Evolutionary conservation across 2,888 invertebrate genomes (phyloP), one percentile per base, ranked within the genome.

Genomic region (Xanthia icteritia): DNA sequence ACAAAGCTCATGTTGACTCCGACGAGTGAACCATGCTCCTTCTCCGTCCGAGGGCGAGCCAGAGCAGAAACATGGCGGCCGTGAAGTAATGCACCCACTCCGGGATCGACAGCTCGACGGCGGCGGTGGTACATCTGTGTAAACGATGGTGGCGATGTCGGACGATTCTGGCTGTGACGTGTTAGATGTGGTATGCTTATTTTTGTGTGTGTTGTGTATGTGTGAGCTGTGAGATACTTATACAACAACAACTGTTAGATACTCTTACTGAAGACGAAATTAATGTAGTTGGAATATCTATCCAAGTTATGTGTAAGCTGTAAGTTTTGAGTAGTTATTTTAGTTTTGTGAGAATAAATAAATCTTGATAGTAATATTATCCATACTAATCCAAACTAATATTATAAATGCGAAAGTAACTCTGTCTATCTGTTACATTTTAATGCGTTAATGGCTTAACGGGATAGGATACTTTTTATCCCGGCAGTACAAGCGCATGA

Each of bases 41-140:
- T 77, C 95, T 90, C 48, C 96, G 89, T 71, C 96, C 95, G 81
- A 95, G 90, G 69, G 94, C 92, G 84, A 96, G 89, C 96, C 96
- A 96, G 64, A 96, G 90, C 73, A 96, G 91, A 90, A 96, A 96
- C 77, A 96, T 88, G 60, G 90, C 94, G 31, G 96, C 96, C 45
- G 94, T 94, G 87, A 94, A 87, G 93, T 95, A 96, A 92, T 96
- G 96, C 82, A 92, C 92, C 96, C 96, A 96, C 86, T 96, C 96
- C 71, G 96, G 96, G 77, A 96, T 89, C 58, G 95, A 92, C 85
- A 96, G 90, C 87, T 96, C 96, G 94, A 96, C 95, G 58, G 96
- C 94, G 65, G 96, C 96, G 71, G 96, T 96, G 65, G 96, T 96
- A 86, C 96, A 96, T 94, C 96, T 96, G 94, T 87, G 90, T 88